phyloP scores from a whole-genome alignment of 1,140 invertebrate species.

The Phortica variegata region DNA sequence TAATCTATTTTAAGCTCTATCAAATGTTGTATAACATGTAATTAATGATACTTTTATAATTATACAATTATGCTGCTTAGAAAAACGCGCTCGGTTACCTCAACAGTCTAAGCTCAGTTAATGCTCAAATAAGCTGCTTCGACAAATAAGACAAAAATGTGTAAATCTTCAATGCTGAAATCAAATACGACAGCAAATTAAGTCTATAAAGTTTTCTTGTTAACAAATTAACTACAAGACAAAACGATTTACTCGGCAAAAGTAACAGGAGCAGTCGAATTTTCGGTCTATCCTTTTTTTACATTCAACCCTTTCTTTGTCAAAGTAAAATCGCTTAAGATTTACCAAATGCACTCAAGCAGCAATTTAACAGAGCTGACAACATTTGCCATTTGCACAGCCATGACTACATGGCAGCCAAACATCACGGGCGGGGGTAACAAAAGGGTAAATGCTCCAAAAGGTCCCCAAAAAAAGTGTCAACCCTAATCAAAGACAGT shows the following conservation, averaged over 20 bases:
- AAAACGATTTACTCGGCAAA: slow-evolving; percentile 10
- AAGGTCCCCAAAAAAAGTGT: background rate
- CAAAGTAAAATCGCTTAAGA: slow-evolving; percentile 2
- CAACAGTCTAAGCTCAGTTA: slow-evolving; percentile 7
- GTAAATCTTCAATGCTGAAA: background rate
- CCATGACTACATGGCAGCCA: slow-evolving; percentile 23
- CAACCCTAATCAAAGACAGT: slow-evolving; percentile 5
- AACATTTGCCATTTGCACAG: background rate
- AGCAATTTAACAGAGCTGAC: background rate
- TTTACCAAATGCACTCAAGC: slow-evolving; percentile 1
- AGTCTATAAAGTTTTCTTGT: slow-evolving; percentile 26
- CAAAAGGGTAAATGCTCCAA: background rate
- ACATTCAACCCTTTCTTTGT: slow-evolving; percentile 14
- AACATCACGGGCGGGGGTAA: slow-evolving; percentile 4
- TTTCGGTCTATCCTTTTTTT: no score
- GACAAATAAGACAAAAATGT: slow-evolving; percentile 4
- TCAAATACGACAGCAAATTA: background rate
- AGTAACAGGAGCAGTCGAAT: no score
- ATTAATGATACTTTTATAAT: background rate
- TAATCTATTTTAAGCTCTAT: no score
- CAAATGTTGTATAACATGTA: slow-evolving; percentile 2
- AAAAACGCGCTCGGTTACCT: no score
- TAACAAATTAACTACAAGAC: slow-evolving; percentile 32
- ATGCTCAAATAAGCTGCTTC: slow-evolving; percentile 6
- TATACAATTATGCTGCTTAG: background rate